These are phyloP conservation scores for Bombus impatiens DNA, from an alignment of 1,140 invertebrate species.

Conservation along the genomic window DNA sequence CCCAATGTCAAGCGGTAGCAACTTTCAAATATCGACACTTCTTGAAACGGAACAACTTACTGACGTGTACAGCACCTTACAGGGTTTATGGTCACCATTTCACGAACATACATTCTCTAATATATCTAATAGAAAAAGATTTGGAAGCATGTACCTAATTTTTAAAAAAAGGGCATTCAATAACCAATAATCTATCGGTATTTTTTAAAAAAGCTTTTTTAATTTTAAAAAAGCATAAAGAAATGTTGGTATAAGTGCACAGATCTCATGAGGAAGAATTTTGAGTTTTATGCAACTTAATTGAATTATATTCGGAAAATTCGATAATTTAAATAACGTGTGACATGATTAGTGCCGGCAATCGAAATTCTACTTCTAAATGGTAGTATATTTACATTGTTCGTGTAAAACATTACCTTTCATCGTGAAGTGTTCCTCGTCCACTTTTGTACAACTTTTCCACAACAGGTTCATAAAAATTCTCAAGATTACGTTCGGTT, in stretches of 20 bases:
- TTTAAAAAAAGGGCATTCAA: background rate
- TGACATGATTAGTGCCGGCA: rapidly evolving
- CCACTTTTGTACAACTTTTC: background rate
- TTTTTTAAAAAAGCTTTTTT: no score
- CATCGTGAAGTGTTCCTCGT: background rate
- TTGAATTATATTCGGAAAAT: background rate
- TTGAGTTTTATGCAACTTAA: no score
- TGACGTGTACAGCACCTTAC: no score
- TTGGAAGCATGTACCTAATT: background rate
- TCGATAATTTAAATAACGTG: background rate
- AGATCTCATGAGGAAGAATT: no score
- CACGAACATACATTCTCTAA: no score
- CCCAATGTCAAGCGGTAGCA: no score
- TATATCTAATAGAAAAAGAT: background rate
- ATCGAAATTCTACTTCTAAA: background rate
- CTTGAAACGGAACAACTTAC: background rate
- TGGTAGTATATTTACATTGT: background rate
- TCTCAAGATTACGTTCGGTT: background rate
- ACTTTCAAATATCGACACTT: background rate
- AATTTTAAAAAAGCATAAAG: no score
- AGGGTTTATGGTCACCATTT: no score
- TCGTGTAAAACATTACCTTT: background rate
- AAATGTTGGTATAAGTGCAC: no score
- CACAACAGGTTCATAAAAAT: background rate
- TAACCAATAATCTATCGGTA: no score